Evolutionary conservation across 2,113 vertebrate species (phyloP).

Genomic region (Gopherus evgoodei): DNA sequence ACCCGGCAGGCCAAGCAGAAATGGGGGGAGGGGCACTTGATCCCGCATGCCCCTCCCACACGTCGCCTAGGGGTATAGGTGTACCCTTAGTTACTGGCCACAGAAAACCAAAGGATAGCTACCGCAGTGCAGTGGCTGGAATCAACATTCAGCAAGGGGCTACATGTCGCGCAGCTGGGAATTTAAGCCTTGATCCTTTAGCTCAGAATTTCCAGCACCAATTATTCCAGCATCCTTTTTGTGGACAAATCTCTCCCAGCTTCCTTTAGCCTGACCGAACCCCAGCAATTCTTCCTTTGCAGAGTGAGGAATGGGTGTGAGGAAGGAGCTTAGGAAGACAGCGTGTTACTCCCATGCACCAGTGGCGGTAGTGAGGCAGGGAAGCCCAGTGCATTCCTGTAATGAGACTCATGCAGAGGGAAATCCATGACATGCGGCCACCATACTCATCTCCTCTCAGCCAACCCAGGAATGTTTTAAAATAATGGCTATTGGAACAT

Average conservation of each 20-base stretch:
- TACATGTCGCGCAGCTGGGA: constrained; percentile 31
- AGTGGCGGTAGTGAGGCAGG: background rate
- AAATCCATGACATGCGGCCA: background rate
- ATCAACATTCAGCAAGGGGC: background rate
- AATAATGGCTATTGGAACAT: background rate
- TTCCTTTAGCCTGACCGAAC: background rate
- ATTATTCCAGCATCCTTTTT: background rate
- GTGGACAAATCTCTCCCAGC: background rate
- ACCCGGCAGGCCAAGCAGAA: too few species aligned
- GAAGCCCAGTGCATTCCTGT: background rate
- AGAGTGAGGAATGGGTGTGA: background rate
- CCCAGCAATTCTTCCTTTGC: background rate
- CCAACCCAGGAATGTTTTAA: background rate
- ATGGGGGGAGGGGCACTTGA: too few species aligned
- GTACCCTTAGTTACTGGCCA: background rate
- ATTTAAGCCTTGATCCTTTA: constrained; percentile 22
- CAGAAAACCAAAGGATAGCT: background rate
- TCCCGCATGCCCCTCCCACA: too few species aligned
- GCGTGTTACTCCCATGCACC: background rate
- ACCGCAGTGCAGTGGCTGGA: fast-evolving
- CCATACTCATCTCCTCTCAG: background rate
- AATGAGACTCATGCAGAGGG: too few species aligned
- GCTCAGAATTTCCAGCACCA: constrained; percentile 23
- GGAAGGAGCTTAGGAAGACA: background rate
- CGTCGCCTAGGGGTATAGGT: background rate